Conservation (phyloP, 2,113 vertebrate species). For the Catharus fuscescens region DNA sequence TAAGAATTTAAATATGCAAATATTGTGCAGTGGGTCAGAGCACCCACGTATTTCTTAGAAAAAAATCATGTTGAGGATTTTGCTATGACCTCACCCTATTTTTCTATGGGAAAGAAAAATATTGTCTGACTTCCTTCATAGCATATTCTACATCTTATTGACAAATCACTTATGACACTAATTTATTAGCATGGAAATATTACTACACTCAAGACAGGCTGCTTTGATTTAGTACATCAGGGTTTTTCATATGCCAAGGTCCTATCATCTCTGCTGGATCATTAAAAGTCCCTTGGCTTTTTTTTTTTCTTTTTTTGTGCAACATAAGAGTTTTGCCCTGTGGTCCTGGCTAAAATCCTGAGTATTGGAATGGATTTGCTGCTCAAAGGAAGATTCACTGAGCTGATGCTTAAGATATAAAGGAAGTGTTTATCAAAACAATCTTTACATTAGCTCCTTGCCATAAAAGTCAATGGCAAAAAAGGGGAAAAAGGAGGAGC, state of each 20-base stretch:
- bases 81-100: conserved; percentile 47
- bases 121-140: conserved; percentile 54
- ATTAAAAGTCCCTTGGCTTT: background rate
- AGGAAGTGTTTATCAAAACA: background rate
- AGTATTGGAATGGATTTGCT: background rate
- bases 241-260: conserved; percentile 46
- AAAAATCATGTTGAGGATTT: background rate
- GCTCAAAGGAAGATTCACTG: background rate
- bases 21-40: background rate
- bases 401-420: background rate
- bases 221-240: conserved; percentile 52
- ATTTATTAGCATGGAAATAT: conserved; percentile 64
- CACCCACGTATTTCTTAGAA: background rate
- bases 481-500: rapidly evolving
- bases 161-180: conserved; percentile 63
- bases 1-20: conserved; percentile 2
- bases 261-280: conserved; percentile 52
- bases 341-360: conserved; percentile 14
- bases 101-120: conserved; percentile 43
- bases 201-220: conserved; percentile 39
- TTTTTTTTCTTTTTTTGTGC: background rate
- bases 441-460: background rate
- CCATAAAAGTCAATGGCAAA: background rate
- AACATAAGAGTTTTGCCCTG: background rate
- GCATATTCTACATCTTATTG: conserved; percentile 53